Base-by-base conservation (phyloP, 2,888 invertebrate genomes). In the Coenonympha glycerion region DNA sequence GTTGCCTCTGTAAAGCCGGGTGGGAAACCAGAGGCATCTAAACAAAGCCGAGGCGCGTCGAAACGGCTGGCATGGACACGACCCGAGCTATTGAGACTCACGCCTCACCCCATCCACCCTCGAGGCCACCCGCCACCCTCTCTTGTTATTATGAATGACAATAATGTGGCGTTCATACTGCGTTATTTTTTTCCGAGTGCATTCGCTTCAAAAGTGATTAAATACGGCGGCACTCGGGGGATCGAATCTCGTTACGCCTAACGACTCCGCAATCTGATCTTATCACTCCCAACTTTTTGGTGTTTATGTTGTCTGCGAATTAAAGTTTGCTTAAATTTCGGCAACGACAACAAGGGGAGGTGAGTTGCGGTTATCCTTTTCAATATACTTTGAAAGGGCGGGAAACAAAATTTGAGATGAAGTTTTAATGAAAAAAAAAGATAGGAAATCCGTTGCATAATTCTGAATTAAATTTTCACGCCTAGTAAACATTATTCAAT, bases 91-190 rank as follows among this genome's bases (percentile, higher is more conserved):
- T 80, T 74, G 79, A 77, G 79, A 68, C 65, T 60, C 61, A 61
- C 62, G 57, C 53, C 64, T 54, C 62, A 55, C 55, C 59, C 50
- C 53, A 57, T 62, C 66, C 70, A 67, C 49, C 50, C 68, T 62
- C 24, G 65, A 62, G 66, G 37, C 39, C 58, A 53, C 59, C 55
- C 57, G 55, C 42, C 24, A 6, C 49, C 30, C 59, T 59, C 60
- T 64, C 65, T 65, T 66, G 80, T 80, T 82, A 84, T 86, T 82
- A 84, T 87, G 83, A 86, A 86, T 84, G 85, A 86, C 85, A 86
- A 85, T 85, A 83, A 74, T 78, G 77, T 73, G 70, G 73, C 73
- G 76, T 72, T 64, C 76, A 78, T 79, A 79, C 60, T 73, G 68
- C 66, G 65, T 69, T 73, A 79, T 79, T 82, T 83, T 83, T 82